Conservation (phyloP, 2,888 invertebrate genomes). For the Galerucella pusilla region DNA sequence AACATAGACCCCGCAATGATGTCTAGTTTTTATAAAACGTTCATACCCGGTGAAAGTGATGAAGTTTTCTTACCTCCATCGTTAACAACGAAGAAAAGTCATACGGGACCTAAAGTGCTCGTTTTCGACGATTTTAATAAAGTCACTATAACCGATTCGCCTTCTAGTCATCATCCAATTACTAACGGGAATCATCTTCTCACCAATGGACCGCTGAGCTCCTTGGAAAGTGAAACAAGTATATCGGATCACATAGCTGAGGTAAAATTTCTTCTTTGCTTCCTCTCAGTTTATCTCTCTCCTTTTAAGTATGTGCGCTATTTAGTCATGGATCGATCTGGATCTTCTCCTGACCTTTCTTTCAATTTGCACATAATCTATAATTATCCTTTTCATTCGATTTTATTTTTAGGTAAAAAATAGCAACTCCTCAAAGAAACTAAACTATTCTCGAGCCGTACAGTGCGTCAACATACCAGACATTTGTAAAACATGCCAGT, state of each 20-base stretch:
- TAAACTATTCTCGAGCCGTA: conserved; percentile 66
- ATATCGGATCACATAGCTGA: conserved; percentile 65
- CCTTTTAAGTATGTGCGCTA: no score
- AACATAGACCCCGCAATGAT: conserved; percentile 46
- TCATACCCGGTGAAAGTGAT: conserved; percentile 64
- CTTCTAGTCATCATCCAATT: conserved; percentile 47
- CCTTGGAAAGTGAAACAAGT: conserved; percentile 51
- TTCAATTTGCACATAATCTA: no score
- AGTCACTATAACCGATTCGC: conserved; percentile 59
- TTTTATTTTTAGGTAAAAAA: conserved; percentile 54
- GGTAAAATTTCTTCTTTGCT: conserved; percentile 16
- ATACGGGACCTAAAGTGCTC: conserved; percentile 60
- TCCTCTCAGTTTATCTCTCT: no score
- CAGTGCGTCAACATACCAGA: conserved; percentile 71
- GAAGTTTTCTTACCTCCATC: conserved; percentile 62
- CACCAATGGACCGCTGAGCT: conserved; percentile 55
- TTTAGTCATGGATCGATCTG: no score
- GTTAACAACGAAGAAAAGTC: conserved; percentile 49
- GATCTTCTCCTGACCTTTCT: no score
- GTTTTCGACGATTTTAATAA: conserved; percentile 55
- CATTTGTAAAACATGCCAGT: conserved; percentile 63
- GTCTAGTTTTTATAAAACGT: conserved; percentile 60
- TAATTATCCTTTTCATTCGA: no score
- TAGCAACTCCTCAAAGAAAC: conserved; percentile 57
- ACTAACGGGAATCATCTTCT: conserved; percentile 47